These are phyloP conservation scores for Sebastes trivittatus DNA, from an alignment of 2,797 vertebrate genomes.

Conservation along the genomic window DNA sequence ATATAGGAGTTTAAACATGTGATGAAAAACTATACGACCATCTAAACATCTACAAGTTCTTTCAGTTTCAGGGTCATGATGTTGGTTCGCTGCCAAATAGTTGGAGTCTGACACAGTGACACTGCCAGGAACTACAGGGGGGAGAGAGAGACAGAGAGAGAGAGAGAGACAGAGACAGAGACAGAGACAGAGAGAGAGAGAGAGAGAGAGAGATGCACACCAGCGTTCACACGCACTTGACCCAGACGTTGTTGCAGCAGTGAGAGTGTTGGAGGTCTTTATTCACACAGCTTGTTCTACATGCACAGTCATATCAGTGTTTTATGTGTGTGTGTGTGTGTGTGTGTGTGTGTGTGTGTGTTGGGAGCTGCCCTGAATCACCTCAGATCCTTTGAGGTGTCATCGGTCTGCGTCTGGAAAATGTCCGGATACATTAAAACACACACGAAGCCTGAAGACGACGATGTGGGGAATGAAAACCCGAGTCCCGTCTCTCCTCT, in stretches of 20 bases:
- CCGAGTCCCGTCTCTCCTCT: neutral
- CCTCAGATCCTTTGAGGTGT: slow-evolving; percentile 29
- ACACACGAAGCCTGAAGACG: slow-evolving; percentile 12
- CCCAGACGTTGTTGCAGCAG: neutral
- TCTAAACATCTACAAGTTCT: neutral
- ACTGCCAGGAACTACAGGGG: neutral
- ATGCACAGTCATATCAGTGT: neutral
- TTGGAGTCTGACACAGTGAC: neutral
- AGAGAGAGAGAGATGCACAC: neutral
- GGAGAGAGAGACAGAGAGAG: neutral
- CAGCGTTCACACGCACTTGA: neutral
- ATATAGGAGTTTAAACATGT: too few relatives aligned
- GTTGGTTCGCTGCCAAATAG: neutral
- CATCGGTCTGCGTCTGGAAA: slow-evolving; percentile 36
- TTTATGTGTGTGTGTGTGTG: neutral
- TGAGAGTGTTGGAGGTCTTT: neutral
- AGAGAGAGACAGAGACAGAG: neutral
- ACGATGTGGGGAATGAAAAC: neutral
- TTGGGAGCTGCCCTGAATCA: slow-evolving; percentile 33
- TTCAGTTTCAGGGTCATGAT: neutral
- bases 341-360: neutral
- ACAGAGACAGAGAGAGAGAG: neutral
- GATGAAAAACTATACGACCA: neutral
- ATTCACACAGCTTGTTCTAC: neutral
- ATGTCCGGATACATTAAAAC: slow-evolving; percentile 8